Conservation (phyloP, 2,888 invertebrate genomes). For the Plebejus anna region DNA sequence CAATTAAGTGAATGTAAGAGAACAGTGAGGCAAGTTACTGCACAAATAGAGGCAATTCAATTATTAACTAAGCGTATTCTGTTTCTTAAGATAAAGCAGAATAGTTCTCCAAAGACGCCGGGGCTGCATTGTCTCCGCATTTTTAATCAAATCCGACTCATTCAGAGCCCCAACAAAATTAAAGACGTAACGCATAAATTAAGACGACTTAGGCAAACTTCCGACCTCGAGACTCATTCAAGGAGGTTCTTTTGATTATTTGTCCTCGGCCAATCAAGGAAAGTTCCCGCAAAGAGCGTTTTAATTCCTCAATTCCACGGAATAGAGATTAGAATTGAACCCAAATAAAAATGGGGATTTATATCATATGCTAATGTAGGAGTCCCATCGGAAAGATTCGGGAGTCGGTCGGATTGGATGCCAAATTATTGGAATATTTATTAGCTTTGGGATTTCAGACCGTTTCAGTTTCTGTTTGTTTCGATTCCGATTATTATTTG, state of each 20-base stretch:
- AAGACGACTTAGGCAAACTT: conserved; percentile 63
- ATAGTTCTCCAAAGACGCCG: conserved; percentile 41
- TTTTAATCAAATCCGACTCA: conserved; percentile 64
- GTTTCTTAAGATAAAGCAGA: conserved; percentile 44
- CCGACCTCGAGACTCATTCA: conserved; percentile 57
- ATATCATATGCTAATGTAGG: conserved; percentile 67
- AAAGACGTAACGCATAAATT: conserved; percentile 72
- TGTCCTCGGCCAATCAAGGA: conserved; percentile 41
- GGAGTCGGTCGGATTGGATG: conserved; percentile 64
- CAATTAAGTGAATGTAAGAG: background rate
- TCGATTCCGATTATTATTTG: conserved; percentile 44
- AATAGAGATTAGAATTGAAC: conserved; percentile 38
- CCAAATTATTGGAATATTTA: conserved; percentile 74
- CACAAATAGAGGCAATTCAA: conserved; percentile 29
- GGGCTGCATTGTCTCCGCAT: conserved; percentile 58
- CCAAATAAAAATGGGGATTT: conserved; percentile 32
- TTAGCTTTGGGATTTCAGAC: conserved; percentile 60
- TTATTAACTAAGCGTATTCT: conserved; percentile 35
- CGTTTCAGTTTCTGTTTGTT: conserved; percentile 44
- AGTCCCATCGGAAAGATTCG: conserved; percentile 71
- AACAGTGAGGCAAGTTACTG: background rate
- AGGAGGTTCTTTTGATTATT: conserved; percentile 63
- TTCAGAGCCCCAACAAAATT: conserved; percentile 55
- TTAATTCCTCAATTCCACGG: conserved; percentile 29
- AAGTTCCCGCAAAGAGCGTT: conserved; percentile 22